Evolutionary conservation across 2,888 invertebrate species (phyloP), one percentile per base, ranked within the genome.

Genomic region (Synanthedon myopaeformis): DNA sequence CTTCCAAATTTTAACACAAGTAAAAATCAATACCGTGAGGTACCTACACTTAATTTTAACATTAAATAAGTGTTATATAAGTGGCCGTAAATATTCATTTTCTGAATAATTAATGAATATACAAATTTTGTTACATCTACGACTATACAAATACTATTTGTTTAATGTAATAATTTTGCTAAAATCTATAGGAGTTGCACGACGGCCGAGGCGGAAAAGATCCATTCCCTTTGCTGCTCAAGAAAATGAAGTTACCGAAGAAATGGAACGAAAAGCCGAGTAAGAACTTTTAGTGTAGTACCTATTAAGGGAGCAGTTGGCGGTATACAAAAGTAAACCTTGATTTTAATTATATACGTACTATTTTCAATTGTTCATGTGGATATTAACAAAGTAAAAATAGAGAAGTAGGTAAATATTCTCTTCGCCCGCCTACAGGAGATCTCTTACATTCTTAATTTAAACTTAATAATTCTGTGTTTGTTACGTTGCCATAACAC

Each of bases 241-340:
- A 91, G 66, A 91, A 92, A 76, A 93, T 90, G 52, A 94, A 92
- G 79, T 82, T 96, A 23, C 93, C 94, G 1, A 94, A 93, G 76
- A 90, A 91, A 67, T 91, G 91, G 90, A 90, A 90, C 60, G 89
- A 90, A 66, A 71, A 88, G 59, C 90, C 91, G n/a, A 76, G 90
- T 80, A 67, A 73, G 63, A 45, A 35, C 35, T 35, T 35, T 35
- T 35, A 35, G 35, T 60, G 66, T 64, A 65, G 66, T 64, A 65
- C 60, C 58, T 35, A 35, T 35, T 35, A 35, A 35, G 35, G 35
- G 35, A 35, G 35, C 35, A 10, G 35, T 35, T 35, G 35, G 10
- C 35, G 35, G 35, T 10, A 35, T 10, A 10, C 35, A 10, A 35
- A 35, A 35, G 10, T 35, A 35, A 35, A 35, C 35, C 35, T 35